These are phyloP conservation scores for Macaca nemestrina DNA, from an alignment of 2,113 vertebrate genomes.

Conservation along the genomic window DNA sequence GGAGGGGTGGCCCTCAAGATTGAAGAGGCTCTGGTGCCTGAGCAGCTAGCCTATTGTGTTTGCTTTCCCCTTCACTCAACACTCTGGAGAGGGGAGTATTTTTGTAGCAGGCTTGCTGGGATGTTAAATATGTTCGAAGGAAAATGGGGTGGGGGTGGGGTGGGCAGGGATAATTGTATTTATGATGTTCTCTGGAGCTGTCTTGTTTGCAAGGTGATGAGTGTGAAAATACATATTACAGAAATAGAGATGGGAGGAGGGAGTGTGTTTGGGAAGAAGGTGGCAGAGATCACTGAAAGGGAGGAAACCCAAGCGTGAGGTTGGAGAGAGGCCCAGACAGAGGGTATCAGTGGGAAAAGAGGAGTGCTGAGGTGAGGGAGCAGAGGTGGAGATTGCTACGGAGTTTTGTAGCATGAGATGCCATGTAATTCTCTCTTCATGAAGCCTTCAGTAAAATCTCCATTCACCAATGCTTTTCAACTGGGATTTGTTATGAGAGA, in stretches of 20 bases:
- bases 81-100: neutral
- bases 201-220: neutral
- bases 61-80: conserved; percentile 11
- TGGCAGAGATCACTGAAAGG: neutral
- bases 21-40: neutral
- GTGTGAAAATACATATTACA: conserved; percentile 5
- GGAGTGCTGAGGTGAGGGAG: neutral
- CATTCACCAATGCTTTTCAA: neutral
- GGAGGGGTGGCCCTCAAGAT: neutral
- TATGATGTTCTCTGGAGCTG: neutral
- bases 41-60: conserved; percentile 51
- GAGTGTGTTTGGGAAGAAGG: neutral
- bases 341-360: neutral
- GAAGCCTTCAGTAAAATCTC: neutral
- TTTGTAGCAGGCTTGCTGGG: conserved; percentile 15
- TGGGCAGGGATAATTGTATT: neutral
- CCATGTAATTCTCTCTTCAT: neutral
- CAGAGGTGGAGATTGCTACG: neutral
- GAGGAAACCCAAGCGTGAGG: neutral
- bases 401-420: neutral
- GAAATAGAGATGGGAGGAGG: neutral
- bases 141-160: neutral
- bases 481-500: neutral
- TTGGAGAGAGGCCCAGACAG: neutral
- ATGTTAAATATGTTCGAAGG: neutral